These are phyloP conservation scores for Spheniscus humboldti DNA, from an alignment of 2,797 vertebrate genomes.

Conservation along the genomic window DNA sequence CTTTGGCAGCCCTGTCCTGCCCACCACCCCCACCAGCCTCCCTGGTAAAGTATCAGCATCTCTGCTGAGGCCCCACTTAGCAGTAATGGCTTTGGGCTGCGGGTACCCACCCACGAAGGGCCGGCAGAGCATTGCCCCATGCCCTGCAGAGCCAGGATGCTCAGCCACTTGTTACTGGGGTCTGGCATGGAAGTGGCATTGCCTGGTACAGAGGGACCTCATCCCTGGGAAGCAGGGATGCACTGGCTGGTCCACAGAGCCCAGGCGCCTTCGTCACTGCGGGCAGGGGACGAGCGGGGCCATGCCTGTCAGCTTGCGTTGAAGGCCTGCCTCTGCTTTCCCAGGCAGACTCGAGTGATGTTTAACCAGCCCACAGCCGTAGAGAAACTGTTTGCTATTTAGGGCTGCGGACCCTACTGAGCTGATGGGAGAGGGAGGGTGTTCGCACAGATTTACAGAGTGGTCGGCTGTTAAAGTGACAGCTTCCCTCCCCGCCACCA, in stretches of 20 bases:
- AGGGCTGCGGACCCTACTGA: not conserved
- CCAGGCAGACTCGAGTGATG: not conserved
- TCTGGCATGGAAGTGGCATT: not conserved
- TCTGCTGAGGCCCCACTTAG: not conserved
- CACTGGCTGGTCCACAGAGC: not conserved
- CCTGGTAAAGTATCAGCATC: not conserved
- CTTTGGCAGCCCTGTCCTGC: not conserved
- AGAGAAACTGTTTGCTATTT: not conserved
- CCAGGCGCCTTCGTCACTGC: rapidly evolving
- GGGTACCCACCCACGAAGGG: not conserved
- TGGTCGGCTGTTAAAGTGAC: not conserved
- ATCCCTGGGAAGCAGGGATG: not conserved
- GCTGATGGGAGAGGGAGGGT: not conserved
- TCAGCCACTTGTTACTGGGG: not conserved
- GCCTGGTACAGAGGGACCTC: not conserved
- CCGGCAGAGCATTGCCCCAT: rapidly evolving
- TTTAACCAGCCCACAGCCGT: not conserved
- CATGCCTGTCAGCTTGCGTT: not conserved
- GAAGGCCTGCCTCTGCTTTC: not conserved
- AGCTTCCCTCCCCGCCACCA: not conserved
- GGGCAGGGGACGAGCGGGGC: not conserved
- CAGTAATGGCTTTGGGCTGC: not conserved
- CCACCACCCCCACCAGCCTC: not conserved
- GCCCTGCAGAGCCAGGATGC: not conserved
- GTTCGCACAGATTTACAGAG: not conserved